Base-by-base conservation (phyloP, 1,140 invertebrate species). In the Cryptotermes secundus region DNA sequence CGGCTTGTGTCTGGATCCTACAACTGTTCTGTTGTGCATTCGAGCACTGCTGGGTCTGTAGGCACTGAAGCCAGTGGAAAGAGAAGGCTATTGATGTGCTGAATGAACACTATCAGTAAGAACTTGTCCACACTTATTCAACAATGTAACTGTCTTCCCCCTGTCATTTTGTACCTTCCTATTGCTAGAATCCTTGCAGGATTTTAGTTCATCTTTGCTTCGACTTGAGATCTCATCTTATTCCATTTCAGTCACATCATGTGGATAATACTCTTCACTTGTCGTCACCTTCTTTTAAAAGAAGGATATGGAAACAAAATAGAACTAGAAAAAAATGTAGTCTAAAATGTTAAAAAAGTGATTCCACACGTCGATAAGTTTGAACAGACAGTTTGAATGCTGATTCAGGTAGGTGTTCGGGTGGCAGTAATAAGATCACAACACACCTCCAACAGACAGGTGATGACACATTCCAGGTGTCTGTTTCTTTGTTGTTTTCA, bases 311-410 rank as follows among this genome's bases (percentile, higher is more conserved):
- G 42, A 38, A 81, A 36, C 34, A 36, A 26, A 36, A 24, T 31
- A n/a, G 19, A 16, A 35, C 2, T 35, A 34, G 35, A 72, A 31
- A 72, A 72, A 72, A 31, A 31, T 16, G 16, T 49, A n/a, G 80
- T 26, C 80, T 16, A 10, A 35, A 35, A 81, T 16, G 34, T 26
- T 26, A 81, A 81, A 35, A 36, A 36, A 81, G 80, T 81, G 80
- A 81, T 81, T 35, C 80, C 80, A 81, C 80, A 45, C 80, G 80
- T 81, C 42, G 80, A 81, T 81, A 81, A 81, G 24, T 81, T 81
- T 45, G 42, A 81, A 81, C 59, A 72, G 59, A 10, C 9, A 72
- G 26, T 72, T 16, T 26, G n/a, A 72, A 72, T n/a, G 59, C 59
- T 72, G 59, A 72, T 72, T 72, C 26, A 72, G 45, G 16, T 31